Conservation (phyloP, 2,797 vertebrate genomes). For the Cheirogaleus major region DNA sequence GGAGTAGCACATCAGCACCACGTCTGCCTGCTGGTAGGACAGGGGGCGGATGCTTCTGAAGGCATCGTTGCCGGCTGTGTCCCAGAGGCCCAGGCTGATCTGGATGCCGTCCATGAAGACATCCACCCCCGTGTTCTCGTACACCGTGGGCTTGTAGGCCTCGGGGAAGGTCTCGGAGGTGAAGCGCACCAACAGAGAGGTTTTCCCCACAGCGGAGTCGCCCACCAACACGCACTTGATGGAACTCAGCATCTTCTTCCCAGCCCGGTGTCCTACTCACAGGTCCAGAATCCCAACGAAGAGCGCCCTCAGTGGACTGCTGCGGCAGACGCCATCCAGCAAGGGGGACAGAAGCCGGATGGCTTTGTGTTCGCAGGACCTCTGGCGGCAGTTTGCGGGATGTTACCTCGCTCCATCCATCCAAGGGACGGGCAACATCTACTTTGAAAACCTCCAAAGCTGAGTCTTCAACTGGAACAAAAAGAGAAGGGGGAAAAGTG, state of each 20-base stretch:
- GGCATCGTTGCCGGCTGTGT: conserved; percentile 95
- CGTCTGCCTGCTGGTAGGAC: conserved; percentile 97
- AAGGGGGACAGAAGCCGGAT: rapidly evolving
- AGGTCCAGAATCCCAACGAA: background rate
- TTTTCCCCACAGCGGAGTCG: conserved; percentile 96
- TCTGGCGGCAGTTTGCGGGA: background rate
- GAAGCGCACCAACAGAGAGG: conserved; percentile 95
- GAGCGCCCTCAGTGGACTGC: background rate
- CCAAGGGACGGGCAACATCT: background rate
- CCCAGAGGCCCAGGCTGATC: conserved; percentile 97
- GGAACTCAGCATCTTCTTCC: conserved; percentile 90
- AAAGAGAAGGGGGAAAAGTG: conserved; percentile 29
- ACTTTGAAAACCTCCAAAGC: background rate
- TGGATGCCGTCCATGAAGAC: conserved; percentile 97
- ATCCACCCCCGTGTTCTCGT: conserved; percentile 97
- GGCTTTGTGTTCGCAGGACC: background rate
- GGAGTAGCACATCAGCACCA: conserved; percentile 96
- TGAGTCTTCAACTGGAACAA: conserved; percentile 43
- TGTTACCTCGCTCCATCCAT: background rate
- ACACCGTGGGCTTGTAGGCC: conserved; percentile 95
- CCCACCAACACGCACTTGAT: conserved; percentile 98
- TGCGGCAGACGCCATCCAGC: conserved; percentile 72
- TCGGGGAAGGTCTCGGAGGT: conserved; percentile 97
- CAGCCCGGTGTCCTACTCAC: rapidly evolving
- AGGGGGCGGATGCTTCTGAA: conserved; percentile 94